phyloP scores from a whole-genome alignment of 1,140 invertebrate genomes.

The Yoshiicerus persimilis region DNA sequence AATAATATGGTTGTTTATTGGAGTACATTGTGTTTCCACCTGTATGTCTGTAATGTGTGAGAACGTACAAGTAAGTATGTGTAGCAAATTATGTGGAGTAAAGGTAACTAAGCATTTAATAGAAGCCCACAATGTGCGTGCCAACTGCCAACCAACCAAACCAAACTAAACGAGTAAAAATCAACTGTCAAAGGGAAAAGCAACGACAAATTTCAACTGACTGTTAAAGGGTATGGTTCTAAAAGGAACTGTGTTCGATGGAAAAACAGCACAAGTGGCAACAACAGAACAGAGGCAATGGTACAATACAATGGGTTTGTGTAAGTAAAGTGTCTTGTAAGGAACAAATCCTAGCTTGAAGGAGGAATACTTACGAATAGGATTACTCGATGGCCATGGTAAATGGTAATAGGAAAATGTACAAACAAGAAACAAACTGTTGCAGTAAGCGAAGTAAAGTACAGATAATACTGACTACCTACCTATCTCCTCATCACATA shows the following conservation, averaged over 20 bases:
- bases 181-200: slow-evolving; percentile 19
- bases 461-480: too few relatives aligned
- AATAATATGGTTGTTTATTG: neutral
- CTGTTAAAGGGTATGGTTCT: neutral
- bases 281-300: slow-evolving; percentile 1
- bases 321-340: neutral
- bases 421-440: neutral
- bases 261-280: neutral
- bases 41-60: neutral
- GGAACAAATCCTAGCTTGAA: slow-evolving; percentile 4
- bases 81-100: neutral
- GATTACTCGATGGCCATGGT: too few relatives aligned
- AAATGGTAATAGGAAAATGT: neutral
- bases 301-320: neutral
- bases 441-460: neutral
- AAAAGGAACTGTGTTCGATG: neutral
- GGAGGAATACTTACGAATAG: neutral
- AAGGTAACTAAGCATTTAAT: neutral
- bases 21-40: neutral
- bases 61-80: neutral
- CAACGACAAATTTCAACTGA: neutral
- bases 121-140: slow-evolving; percentile 13
- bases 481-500: neutral
- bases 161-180: slow-evolving; percentile 2
- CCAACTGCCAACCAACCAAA: slow-evolving; percentile 1